phyloP scores from a whole-genome alignment of 1,140 invertebrate genomes.

The Ectropis grisescens region DNA sequence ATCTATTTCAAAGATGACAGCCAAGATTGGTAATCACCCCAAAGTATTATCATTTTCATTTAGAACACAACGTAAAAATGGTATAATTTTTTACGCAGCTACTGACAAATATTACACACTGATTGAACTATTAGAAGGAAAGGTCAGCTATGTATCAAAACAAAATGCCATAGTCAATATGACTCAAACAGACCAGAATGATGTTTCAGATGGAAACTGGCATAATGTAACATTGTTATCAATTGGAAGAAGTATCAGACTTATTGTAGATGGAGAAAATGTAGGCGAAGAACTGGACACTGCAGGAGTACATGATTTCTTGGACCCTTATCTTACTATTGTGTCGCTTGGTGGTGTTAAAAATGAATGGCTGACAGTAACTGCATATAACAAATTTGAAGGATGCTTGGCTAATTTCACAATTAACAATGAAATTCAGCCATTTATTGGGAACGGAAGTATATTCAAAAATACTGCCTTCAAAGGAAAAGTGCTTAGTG shows the following conservation, averaged over 20 bases:
- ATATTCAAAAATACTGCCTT: slow-evolving; percentile 79
- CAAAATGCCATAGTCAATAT: slow-evolving; percentile 85
- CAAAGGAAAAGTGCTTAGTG: slow-evolving; percentile 77
- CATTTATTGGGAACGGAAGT: slow-evolving; percentile 87
- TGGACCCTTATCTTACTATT: slow-evolving; percentile 89
- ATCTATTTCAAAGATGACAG: slow-evolving; percentile 38
- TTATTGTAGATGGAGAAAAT: slow-evolving; percentile 78
- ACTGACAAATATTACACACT: slow-evolving; percentile 91
- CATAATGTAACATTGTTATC: slow-evolving; percentile 85
- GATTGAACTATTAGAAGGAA: slow-evolving; percentile 80
- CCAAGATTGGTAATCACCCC: slow-evolving; percentile 54
- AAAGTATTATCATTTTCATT: slow-evolving; percentile 88
- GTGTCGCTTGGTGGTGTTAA: slow-evolving; percentile 82
- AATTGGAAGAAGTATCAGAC: slow-evolving; percentile 76
- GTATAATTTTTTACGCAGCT: slow-evolving; percentile 85
- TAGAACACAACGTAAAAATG: slow-evolving; percentile 81
- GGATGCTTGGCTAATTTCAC: slow-evolving; percentile 93
- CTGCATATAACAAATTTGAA: slow-evolving; percentile 76
- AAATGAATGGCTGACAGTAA: slow-evolving; percentile 69
- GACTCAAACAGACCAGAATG: slow-evolving; percentile 72
- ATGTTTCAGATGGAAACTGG: slow-evolving; percentile 85
- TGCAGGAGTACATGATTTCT: slow-evolving; percentile 89
- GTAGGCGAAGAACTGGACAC: slow-evolving; percentile 88
- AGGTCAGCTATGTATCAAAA: slow-evolving; percentile 81
- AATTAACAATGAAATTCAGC: slow-evolving; percentile 90